Evolutionary conservation across 1,140 invertebrate species (phyloP), one percentile per base, ranked within the genome.

Genomic region (Heliconius eleuchia): DNA sequence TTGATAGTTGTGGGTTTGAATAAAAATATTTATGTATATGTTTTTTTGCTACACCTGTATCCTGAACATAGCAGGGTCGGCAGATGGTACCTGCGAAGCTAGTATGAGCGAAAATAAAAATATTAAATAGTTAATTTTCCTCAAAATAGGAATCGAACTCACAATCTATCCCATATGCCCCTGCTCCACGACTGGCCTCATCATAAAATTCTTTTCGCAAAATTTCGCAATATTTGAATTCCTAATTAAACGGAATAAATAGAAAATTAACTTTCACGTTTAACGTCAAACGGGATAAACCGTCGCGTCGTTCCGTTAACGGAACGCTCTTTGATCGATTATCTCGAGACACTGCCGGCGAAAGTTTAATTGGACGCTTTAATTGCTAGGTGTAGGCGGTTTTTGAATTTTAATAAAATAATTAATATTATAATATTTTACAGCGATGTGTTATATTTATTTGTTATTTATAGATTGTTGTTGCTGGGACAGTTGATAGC

Each of bases 321-420:
- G 57, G 66, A 66, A 27, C 71, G 60, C 52, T 71, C 50, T 42
- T 71, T 79, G 78, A 75, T 79, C 78, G 78, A 79, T 79, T 74
- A 66, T 79, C 57, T 70, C 30, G 30, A 37, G 57, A 71, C 73
- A 79, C 74, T 27, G 77, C 71, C 23, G 77, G 77, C 78, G 78
- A 79, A 74, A 79, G 78, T 79, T 74, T 79, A 79, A 79, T 79
- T 76, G 74, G 74, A 39, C 73, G 70, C 42, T 55, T 55, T 66
- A 72, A 27, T 55, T 71, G 50, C 71, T 72, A 39, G 70, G 52
- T 55, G 70, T 72, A 30, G 76, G 76, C 71, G 39, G 23, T 30
- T 13, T 60, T 66, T 23, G 60, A 66, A 66, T 66, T 66, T 66
- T 66, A 66, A 66, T 66, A 66, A 66, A 66, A 66, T 66, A 66